These are phyloP conservation scores for Macroteleia sp. DNA, from an alignment of 2,888 invertebrate genomes.

Conservation along the genomic window DNA sequence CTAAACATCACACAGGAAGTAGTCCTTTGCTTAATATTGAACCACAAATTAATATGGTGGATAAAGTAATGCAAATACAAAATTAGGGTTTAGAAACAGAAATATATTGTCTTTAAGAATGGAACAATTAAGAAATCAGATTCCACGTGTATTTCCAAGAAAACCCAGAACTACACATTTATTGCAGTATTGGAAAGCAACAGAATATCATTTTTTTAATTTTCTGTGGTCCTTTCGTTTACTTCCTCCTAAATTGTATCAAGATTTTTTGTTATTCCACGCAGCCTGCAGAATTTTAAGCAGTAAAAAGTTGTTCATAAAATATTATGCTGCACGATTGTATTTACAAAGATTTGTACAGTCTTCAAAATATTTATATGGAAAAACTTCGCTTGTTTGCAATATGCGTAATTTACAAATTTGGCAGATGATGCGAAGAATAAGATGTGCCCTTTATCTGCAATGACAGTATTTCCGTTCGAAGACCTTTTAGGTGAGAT, in stretches of 20 bases:
- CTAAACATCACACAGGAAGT: background rate
- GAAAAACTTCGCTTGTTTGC: constrained; percentile 1
- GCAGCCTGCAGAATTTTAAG: constrained; percentile 25
- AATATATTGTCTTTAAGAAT: constrained; percentile 16
- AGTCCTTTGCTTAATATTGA: background rate
- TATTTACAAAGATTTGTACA: constrained; percentile 12
- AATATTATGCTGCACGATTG: constrained; percentile 15
- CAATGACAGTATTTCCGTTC: background rate
- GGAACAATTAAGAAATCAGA: background rate
- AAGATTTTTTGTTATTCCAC: constrained; percentile 29
- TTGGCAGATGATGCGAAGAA: constrained; percentile 26
- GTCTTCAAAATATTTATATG: constrained; percentile 7
- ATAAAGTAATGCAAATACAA: background rate
- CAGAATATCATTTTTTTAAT: constrained; percentile 26
- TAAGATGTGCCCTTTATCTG: constrained; percentile 7
- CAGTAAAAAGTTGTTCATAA: background rate
- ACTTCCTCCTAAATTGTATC: constrained; percentile 1
- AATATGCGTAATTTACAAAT: constrained; percentile 28
- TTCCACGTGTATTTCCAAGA: constrained; percentile 24
- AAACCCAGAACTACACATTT: constrained; percentile 11
- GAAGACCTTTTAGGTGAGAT: constrained; percentile 19
- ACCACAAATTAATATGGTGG: constrained; percentile 7
- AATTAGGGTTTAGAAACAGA: background rate
- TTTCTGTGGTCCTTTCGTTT: constrained; percentile 29
- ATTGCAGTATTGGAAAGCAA: constrained; percentile 18